Percentiles rank a stretch among this genome's conserved stretches.
Conservation (phyloP, 2,888 invertebrate species). For the Spodoptera picta region DNA sequence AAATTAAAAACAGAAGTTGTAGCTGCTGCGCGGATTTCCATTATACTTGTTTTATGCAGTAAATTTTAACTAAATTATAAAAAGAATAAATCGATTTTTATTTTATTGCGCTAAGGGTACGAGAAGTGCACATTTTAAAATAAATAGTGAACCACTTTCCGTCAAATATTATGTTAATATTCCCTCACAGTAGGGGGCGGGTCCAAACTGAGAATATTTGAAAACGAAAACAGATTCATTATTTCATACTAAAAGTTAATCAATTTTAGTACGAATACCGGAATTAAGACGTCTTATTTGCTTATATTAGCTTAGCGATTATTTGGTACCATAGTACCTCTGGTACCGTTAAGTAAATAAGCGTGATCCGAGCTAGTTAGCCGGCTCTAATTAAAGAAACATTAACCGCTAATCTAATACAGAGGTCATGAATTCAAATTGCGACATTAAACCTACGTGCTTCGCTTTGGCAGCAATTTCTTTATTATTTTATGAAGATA, state of each 20-base stretch:
- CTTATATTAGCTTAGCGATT: background rate
- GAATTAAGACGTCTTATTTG: background rate
- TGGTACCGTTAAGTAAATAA: conserved; percentile 34
- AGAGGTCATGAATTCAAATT: conserved; percentile 14
- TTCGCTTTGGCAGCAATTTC: background rate
- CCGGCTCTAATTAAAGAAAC: conserved; percentile 34
- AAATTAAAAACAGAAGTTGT: no score
- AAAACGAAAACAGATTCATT: background rate
- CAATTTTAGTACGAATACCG: background rate
- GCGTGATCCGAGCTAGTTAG: conserved; percentile 26
- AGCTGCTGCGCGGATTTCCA: no score
- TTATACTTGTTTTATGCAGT: no score
- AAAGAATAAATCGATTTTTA: no score
- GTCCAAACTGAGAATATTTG: no score
- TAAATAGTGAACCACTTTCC: no score
- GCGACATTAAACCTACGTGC: conserved; percentile 14
- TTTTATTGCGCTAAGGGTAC: no score
- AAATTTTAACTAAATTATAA: no score
- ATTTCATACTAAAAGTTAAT: conserved; percentile 2
- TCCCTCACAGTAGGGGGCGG: no score
- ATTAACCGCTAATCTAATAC: conserved; percentile 30
- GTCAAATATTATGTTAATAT: no score
- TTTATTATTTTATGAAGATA: background rate
- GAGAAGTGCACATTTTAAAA: no score
- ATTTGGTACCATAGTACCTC: conserved; percentile 28